Conservation (phyloP, 2,113 vertebrate species). For the Macquaria ambigua region DNA sequence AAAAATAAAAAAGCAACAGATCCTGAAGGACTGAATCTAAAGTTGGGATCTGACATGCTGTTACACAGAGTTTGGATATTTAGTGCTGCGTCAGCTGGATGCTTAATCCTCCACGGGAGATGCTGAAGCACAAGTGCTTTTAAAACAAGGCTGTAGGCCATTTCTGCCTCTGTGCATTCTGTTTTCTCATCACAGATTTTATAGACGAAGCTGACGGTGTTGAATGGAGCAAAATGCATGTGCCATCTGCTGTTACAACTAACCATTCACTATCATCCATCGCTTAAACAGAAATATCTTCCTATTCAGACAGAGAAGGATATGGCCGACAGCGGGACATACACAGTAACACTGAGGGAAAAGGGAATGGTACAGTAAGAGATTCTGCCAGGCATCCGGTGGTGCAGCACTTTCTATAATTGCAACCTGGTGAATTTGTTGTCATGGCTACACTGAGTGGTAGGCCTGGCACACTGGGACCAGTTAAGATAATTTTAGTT, state of each 20-base stretch:
- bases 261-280: constrained; percentile 22
- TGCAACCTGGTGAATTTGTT: constrained; percentile 75
- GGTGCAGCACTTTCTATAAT: constrained; percentile 65
- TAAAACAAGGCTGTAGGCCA: constrained; percentile 9
- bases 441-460: constrained; percentile 75
- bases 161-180: constrained; percentile 29
- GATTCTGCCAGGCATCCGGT: constrained; percentile 50
- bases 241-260: constrained; percentile 24
- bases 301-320: constrained; percentile 11
- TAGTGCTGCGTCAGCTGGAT: constrained; percentile 27
- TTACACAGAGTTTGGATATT: not conserved
- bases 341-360: not conserved
- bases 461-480: constrained; percentile 57
- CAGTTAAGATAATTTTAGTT: constrained; percentile 66
- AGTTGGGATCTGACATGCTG: not conserved
- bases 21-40: not conserved
- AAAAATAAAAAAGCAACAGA: not conserved
- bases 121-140: constrained; percentile 6
- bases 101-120: not conserved
- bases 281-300: constrained; percentile 16
- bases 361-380: constrained; percentile 32
- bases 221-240: not conserved
- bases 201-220: constrained; percentile 2
- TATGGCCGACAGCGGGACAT: not conserved
- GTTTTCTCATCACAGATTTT: constrained; percentile 31